Evolutionary conservation across 1,140 invertebrate species (phyloP).

Genomic region (Dinoponera quadriceps): DNA sequence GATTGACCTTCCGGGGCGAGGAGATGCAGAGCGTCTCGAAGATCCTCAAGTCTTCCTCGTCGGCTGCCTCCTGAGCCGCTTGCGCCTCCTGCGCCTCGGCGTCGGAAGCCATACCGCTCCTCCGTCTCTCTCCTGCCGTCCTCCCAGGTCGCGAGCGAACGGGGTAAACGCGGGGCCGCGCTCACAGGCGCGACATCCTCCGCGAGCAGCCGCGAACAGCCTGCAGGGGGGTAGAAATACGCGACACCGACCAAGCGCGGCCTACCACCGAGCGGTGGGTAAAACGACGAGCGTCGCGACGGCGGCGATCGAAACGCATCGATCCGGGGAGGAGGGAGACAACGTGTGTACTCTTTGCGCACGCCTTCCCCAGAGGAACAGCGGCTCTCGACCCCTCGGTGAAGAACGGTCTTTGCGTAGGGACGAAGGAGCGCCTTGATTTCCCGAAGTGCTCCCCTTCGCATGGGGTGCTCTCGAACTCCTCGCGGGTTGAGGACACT

Average conservation of each 20-base stretch:
- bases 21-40: constrained; percentile 87
- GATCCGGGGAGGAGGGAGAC: constrained; percentile 41
- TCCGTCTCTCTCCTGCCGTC: constrained; percentile 24
- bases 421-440: too few relatives aligned
- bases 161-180: background rate
- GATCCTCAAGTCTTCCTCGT: constrained; percentile 89
- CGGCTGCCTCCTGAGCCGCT: constrained; percentile 81
- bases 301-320: constrained; percentile 65
- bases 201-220: constrained; percentile 10
- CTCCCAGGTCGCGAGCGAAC: background rate
- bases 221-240: constrained; percentile 6
- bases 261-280: constrained; percentile 8
- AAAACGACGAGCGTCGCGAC: constrained; percentile 42
- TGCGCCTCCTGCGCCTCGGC: background rate
- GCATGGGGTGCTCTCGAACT: too few relatives aligned
- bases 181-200: constrained; percentile 2
- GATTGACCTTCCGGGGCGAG: constrained; percentile 75
- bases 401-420: background rate
- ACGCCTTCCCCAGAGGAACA: background rate
- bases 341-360: background rate
- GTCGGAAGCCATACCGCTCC: constrained; percentile 42
- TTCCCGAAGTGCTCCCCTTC: too few relatives aligned
- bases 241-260: constrained; percentile 37
- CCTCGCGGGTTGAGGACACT: too few relatives aligned
- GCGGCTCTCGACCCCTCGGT: background rate